phyloP scores from a whole-genome alignment of 2,888 invertebrate species.

The Cosmia pyralina region DNA sequence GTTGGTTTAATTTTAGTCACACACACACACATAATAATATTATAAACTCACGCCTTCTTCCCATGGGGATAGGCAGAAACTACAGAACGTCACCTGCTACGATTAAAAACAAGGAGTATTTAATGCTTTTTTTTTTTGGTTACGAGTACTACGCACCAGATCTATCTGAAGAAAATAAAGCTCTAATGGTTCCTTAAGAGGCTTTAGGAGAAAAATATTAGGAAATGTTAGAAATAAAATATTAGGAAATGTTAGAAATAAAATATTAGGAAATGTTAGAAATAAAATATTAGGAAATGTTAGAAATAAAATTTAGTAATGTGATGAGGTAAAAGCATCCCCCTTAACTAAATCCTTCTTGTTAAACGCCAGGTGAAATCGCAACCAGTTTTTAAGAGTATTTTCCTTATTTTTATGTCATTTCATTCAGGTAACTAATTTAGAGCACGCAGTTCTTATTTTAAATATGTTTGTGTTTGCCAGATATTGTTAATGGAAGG shows the following conservation, averaged over 20 bases:
- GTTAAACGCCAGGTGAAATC: slow-evolving; percentile 36
- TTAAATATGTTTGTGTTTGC: neutral
- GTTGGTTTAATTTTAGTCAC: neutral
- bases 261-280: too few species aligned
- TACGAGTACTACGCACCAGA: neutral
- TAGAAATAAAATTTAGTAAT: neutral
- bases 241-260: too few species aligned
- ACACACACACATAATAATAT: too few species aligned
- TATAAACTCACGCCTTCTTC: too few species aligned
- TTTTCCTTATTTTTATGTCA: slow-evolving; percentile 4
- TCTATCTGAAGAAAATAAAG: neutral
- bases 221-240: too few species aligned
- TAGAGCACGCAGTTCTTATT: neutral
- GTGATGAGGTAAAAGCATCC: neutral
- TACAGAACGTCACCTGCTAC: too few species aligned
- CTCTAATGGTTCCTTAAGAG: neutral
- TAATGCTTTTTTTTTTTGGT: too few species aligned
- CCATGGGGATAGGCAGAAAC: too few species aligned
- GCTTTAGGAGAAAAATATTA: too few species aligned
- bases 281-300: too few species aligned
- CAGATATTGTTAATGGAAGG: slow-evolving; percentile 2
- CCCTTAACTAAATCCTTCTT: slow-evolving; percentile 14
- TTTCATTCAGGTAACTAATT: slow-evolving; percentile 30
- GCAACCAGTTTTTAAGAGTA: slow-evolving; percentile 17
- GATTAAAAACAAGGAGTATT: too few species aligned